These are phyloP conservation scores for Campylomormyrus numenius DNA, from an alignment of 2,113 vertebrate species.

Conservation along the genomic window DNA sequence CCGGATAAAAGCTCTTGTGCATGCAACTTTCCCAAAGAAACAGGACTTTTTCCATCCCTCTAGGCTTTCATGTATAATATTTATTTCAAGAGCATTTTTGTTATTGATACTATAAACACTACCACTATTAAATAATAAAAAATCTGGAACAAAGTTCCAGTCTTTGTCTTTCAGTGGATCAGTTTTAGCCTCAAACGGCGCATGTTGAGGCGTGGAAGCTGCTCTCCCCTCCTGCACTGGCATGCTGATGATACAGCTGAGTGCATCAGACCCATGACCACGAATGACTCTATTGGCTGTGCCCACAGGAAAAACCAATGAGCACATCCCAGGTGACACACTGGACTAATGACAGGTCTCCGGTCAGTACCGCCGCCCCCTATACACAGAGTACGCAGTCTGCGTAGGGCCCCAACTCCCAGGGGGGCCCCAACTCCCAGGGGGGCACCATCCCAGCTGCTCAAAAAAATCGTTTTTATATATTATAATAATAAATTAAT, in stretches of 20 bases:
- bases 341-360: background rate
- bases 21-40: background rate
- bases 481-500: no score
- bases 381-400: no score
- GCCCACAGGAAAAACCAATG: background rate
- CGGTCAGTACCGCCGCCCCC: no score
- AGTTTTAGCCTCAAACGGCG: background rate
- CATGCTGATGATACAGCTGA: background rate
- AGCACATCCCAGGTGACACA: background rate
- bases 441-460: no score
- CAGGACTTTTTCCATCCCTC: background rate
- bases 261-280: background rate
- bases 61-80: background rate
- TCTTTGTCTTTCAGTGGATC: background rate
- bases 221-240: background rate
- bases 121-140: background rate
- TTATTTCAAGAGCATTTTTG: background rate
- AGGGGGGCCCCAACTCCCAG: no score
- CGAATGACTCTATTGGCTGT: background rate
- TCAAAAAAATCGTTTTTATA: no score
- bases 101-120: background rate
- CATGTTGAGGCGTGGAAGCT: background rate
- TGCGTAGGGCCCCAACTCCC: no score
- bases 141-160: background rate
- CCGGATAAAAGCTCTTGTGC: background rate